A percentile compares a stretch with the other conserved stretches of the same genome.
Conservation (phyloP, 1,140 invertebrate species). For the Zaprionus camerounensis region DNA sequence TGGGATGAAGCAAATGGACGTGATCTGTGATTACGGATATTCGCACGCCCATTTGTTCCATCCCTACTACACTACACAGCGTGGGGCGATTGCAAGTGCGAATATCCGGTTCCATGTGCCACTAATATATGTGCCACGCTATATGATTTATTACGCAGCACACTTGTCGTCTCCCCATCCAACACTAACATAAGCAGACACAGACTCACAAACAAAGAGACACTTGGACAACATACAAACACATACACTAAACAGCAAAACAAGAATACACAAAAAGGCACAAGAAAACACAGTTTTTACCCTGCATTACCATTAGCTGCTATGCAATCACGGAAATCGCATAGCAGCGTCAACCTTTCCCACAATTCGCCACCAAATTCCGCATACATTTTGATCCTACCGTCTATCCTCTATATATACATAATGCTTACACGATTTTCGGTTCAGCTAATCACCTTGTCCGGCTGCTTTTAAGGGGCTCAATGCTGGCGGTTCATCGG, state of each 20-base stretch:
- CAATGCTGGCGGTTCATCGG: slow-evolving; percentile 76
- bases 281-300: slow-evolving; percentile 61
- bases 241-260: background rate
- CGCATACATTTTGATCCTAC: slow-evolving; percentile 14
- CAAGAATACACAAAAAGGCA: background rate
- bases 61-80: slow-evolving; percentile 55
- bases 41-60: slow-evolving; percentile 54
- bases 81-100: slow-evolving; percentile 38
- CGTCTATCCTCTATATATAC: background rate
- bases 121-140: background rate
- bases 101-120: slow-evolving; percentile 54
- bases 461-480: slow-evolving; percentile 81
- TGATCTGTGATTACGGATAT: slow-evolving; percentile 50
- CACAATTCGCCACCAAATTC: background rate
- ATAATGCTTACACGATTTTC: slow-evolving; percentile 46
- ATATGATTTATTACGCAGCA: slow-evolving; percentile 27
- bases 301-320: slow-evolving; percentile 39
- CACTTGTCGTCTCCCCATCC: slow-evolving; percentile 4
- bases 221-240: slow-evolving; percentile 6
- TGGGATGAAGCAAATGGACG: slow-evolving; percentile 55
- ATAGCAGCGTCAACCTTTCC: slow-evolving; percentile 58
- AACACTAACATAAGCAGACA: slow-evolving; percentile 12
- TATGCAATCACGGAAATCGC: slow-evolving; percentile 73
- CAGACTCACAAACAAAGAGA: slow-evolving; percentile 34
- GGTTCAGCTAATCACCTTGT: slow-evolving; percentile 73